Evolutionary conservation across 2,888 invertebrate genomes (phyloP).

Genomic region (Theodoxus fluviatilis): DNA sequence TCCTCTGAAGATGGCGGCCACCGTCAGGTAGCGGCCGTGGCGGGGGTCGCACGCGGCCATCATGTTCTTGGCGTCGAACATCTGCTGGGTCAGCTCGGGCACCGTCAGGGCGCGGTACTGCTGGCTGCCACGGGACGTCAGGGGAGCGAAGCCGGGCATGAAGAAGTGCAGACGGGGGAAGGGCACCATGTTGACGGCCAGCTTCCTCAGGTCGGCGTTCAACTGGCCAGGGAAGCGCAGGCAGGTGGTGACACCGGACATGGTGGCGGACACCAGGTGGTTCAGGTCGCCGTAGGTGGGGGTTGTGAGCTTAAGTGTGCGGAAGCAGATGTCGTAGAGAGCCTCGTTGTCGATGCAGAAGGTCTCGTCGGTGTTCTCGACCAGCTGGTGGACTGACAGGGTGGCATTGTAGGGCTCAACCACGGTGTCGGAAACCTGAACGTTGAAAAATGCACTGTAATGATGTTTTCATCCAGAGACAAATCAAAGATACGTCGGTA

Average conservation of each 20-base stretch:
- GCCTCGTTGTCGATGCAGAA: slow-evolving; percentile 90
- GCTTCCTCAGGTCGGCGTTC: slow-evolving; percentile 44
- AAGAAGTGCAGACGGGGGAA: slow-evolving; percentile 69
- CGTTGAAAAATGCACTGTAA: no score
- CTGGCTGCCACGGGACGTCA: no score
- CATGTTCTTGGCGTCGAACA: slow-evolving; percentile 32
- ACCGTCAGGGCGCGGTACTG: no score
- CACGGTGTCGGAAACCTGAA: no score
- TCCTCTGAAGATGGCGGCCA: no score
- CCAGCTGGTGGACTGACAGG: slow-evolving; percentile 73
- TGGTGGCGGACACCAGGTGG: slow-evolving; percentile 73
- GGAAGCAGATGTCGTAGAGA: slow-evolving; percentile 86
- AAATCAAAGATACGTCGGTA: no score
- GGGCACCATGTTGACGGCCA: slow-evolving; percentile 52
- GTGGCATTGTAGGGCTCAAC: slow-evolving; percentile 82
- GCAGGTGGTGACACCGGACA: slow-evolving; percentile 77
- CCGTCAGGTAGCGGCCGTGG: no score
- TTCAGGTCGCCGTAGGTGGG: slow-evolving; percentile 90
- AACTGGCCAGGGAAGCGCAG: slow-evolving; percentile 70
- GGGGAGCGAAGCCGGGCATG: slow-evolving; percentile 79
- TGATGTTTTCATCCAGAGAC: no score
- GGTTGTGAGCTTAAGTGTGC: slow-evolving; percentile 80
- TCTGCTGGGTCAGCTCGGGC: slow-evolving; percentile 30
- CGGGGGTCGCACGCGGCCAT: slow-evolving; percentile 31
- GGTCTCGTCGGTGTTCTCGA: slow-evolving; percentile 88